Base-by-base conservation (phyloP, 1,140 invertebrate genomes). In the Aphaenogaster rudis region DNA sequence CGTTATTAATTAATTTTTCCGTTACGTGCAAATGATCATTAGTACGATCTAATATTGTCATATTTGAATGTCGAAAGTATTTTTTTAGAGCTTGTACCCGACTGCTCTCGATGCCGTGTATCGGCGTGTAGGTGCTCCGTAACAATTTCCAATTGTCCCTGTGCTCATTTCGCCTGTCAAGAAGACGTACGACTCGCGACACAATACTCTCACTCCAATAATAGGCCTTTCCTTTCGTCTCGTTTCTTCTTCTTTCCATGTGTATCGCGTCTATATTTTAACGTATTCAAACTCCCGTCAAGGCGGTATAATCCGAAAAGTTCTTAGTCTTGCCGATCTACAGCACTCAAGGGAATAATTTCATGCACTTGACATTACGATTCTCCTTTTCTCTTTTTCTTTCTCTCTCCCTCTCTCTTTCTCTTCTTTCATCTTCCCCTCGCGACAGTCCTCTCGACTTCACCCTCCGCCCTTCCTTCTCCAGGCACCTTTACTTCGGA, bases 161-260 rank as follows among this genome's bases (percentile, higher is more conserved):
- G 87, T 59, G 90, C 93, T 94, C 93, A 94, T 94, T 94, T 94
- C 91, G 91, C 87, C 91, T 93, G 93, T 94, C 93, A 87, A 71
- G 92, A 93, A 94, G 93, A 93, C 92, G 86, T 92, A 94, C 92
- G 91, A 84, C 86, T 64, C 86, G 86, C 88, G 89, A 91, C 88
- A 59, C 88, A 77, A 91, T 91, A 85, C 89, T 91, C 88, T 86
- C 69, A 86, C 91, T 86, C 86, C 86, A 88, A 90, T 71, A 90
- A 90, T 87, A 67, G 66, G 48, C 88, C 88, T 77, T 71, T 67
- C 52, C 78, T 72, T 76, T 67, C 59, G 36, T 54, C 66, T 52
- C 61, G 42, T 21, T 64, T 33, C 36, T 82, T 36, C 86, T 80
- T 59, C 77, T 78, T 66, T 88, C 72, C 39, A 48, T 50, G 63